phyloP scores from a whole-genome alignment of 2,888 invertebrate genomes.

The Pinctada fucata region DNA sequence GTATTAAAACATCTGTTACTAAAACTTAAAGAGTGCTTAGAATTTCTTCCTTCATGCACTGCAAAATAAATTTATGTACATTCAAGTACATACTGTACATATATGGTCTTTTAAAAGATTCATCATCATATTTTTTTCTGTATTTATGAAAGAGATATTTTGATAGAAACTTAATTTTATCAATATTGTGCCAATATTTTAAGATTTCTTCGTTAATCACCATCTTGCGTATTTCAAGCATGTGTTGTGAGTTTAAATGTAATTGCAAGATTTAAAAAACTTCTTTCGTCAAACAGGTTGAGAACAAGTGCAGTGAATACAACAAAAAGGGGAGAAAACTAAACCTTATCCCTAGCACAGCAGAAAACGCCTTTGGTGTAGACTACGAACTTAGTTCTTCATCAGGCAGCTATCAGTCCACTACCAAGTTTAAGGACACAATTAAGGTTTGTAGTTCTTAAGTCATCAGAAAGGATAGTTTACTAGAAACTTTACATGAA shows the following conservation, averaged over 20 bases:
- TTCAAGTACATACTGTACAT: too few relatives aligned
- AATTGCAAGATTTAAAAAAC: too few relatives aligned
- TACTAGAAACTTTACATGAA: too few relatives aligned
- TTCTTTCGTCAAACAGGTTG: constrained; percentile 47
- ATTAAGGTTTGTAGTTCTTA: constrained; percentile 39
- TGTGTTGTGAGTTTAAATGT: neutral
- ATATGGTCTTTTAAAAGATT: too few relatives aligned
- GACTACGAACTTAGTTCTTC: constrained; percentile 62
- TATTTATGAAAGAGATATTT: too few relatives aligned
- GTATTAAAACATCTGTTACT: too few relatives aligned
- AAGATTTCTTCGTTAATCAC: neutral
- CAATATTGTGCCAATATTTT: neutral
- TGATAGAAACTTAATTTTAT: neutral
- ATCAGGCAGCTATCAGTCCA: constrained; percentile 11
- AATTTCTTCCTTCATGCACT: too few relatives aligned
- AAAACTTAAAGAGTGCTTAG: too few relatives aligned
- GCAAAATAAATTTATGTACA: too few relatives aligned
- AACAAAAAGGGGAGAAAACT: constrained; percentile 63
- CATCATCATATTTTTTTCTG: too few relatives aligned
- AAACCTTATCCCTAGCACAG: constrained; percentile 66
- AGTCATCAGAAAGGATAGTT: constrained; percentile 24
- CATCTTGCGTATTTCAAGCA: neutral
- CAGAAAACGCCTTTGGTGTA: constrained; percentile 68
- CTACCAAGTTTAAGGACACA: neutral
- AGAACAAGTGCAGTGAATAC: constrained; percentile 58